Evolutionary conservation across 2,113 vertebrate genomes (phyloP).

Genomic region (Calyptommatus sinebrachiatus): DNA sequence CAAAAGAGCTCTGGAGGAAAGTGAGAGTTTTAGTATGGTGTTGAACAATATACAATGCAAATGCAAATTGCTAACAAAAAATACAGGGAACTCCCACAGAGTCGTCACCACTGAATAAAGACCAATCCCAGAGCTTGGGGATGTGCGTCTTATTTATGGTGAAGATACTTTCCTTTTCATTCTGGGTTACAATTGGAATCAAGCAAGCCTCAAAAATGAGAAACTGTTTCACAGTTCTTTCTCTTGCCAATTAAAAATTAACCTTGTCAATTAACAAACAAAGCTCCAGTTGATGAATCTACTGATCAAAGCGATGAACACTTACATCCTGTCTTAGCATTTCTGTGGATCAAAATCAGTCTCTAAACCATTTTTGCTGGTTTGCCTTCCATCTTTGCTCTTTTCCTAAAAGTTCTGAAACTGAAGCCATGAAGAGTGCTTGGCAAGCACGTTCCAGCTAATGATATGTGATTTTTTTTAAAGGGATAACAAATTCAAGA

Average conservation of each 20-base stretch:
- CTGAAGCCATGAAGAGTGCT: not conserved
- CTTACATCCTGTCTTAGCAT: not conserved
- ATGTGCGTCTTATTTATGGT: too few species aligned
- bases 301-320: not conserved
- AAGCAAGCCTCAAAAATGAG: not conserved
- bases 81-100: too few species aligned
- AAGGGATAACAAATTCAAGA: slow-evolving; percentile 11
- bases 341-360: not conserved
- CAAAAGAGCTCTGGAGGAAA: too few species aligned
- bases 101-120: too few species aligned
- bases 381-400: not conserved
- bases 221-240: not conserved
- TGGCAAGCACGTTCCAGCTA: not conserved
- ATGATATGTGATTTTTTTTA: slow-evolving; percentile 14
- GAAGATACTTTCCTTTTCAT: too few species aligned
- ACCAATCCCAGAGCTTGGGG: too few species aligned
- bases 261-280: not conserved
- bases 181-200: not conserved
- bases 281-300: not conserved
- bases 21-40: too few species aligned
- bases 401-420: not conserved
- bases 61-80: too few species aligned
- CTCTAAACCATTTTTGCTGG: not conserved
- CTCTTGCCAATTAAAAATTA: not conserved
- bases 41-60: too few species aligned